Base-by-base conservation (phyloP, 2,113 vertebrate genomes). In the Melanotaenia duboulayi region DNA sequence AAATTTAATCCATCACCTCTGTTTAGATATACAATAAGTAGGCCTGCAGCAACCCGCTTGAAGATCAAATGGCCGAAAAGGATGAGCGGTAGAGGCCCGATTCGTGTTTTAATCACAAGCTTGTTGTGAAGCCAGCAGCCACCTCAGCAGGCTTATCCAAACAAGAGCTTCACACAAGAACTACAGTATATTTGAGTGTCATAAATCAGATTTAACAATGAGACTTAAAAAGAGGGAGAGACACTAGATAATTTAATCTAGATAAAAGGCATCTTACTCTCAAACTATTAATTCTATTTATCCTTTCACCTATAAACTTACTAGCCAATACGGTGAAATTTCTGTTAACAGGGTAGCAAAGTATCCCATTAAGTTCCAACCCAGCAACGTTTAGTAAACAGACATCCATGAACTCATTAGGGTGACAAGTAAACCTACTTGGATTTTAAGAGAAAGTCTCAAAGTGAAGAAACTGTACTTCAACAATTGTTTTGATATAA, bases 1-100 rank as follows among this genome's bases (percentile, higher is more conserved):
- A 70, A 83, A 78, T 57, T 69, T 49, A 81, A 81, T 84, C 78
- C 74, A 44, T 67, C 44, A 64, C 25, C 55, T 9, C 60, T 37
- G 55, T 55, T 56, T 80, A 81, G 71, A 67, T 25, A 13, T 65
- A 78, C 69, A 83, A 80, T 71, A 78, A 81, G 78, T 6, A 71
- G 28, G 74, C 83, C 68, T 49, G 20, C 62, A 81, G 80, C 67
- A 72, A 35, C 55, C 9, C 28, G 77, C 84, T 83, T 82, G 78
- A 88, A 85, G 81, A 87, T 82, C 73, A 83, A 86, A 78, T 74
- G 77, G 67, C 44, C 39, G 1, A 65, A 82, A 32, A 28, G 54
- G 66, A 65, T 2, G 63, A 63, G 67, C 54, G 25, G 55, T 24
- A 4, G 19, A 44, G 67, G 59, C 58, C 49, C 7, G 37, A 32